Evolutionary conservation across 1,140 invertebrate genomes (phyloP).

Genomic region (Apocrypta bakeri): DNA sequence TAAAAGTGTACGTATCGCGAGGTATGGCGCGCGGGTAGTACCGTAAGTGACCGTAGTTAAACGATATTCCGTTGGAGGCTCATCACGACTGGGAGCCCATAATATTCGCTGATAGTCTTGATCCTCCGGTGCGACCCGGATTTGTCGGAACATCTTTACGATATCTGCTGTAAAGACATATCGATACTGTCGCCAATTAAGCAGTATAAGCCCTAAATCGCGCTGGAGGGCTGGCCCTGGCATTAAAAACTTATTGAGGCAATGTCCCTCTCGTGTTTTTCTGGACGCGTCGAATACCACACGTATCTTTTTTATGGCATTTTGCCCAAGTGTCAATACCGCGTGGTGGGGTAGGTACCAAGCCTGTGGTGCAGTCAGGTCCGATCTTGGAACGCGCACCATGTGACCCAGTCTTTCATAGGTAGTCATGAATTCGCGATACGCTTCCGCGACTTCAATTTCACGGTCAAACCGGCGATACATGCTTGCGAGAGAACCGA

Average conservation of each 20-base stretch:
- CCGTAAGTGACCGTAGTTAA: constrained; percentile 68
- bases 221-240: background rate
- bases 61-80: constrained; percentile 55
- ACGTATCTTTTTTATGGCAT: background rate
- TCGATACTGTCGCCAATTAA: background rate
- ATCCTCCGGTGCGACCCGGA: constrained; percentile 40
- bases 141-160: background rate
- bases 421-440: background rate
- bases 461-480: background rate
- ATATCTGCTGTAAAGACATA: background rate
- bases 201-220: background rate
- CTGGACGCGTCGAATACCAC: background rate
- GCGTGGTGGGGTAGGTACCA: background rate
- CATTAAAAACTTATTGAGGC: background rate
- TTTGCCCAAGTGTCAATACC: background rate
- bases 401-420: background rate
- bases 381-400: background rate
- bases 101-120: constrained; percentile 61
- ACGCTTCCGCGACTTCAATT: background rate
- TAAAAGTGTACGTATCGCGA: constrained; percentile 18
- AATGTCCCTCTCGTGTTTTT: too few relatives aligned
- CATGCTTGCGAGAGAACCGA: background rate
- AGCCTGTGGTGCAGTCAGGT: background rate
- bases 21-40: constrained; percentile 57
- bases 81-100: constrained; percentile 51